A percentile compares a stretch with the other conserved stretches of the same genome.
These are phyloP conservation scores for Rhynchotus rufescens DNA, from an alignment of 2,797 vertebrate species.

Conservation along the genomic window DNA sequence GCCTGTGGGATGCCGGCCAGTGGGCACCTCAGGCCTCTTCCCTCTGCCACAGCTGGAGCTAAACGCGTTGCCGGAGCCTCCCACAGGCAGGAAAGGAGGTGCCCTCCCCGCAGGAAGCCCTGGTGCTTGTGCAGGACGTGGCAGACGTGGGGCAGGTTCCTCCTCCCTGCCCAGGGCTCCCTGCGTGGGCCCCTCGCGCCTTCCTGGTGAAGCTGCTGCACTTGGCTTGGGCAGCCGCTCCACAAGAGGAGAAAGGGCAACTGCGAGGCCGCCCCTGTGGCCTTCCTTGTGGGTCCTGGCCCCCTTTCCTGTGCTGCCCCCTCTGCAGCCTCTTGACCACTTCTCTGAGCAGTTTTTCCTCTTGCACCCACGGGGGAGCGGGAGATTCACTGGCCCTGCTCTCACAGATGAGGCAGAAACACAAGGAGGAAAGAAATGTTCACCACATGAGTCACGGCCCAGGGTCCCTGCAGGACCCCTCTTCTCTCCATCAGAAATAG, in stretches of 20 bases:
- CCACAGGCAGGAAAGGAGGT: not conserved
- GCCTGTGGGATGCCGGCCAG: too few relatives aligned
- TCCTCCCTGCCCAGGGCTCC: not conserved
- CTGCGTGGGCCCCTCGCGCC: not conserved
- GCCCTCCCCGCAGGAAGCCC: not conserved
- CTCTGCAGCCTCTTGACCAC: not conserved
- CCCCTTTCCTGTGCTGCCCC: not conserved
- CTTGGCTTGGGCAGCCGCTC: not conserved
- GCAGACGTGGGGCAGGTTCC: not conserved
- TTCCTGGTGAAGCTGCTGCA: not conserved
- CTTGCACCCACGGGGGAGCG: not conserved
- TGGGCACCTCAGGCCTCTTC: not conserved
- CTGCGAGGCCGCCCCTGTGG: not conserved
- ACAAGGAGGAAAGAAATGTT: not conserved
- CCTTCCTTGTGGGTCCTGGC: not conserved
- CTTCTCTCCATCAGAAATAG: not conserved
- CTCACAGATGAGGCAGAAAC: not conserved
- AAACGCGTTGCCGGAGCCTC: not conserved
- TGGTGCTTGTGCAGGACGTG: not conserved
- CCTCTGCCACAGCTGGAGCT: not conserved
- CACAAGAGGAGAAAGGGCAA: not conserved
- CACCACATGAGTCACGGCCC: fast-evolving
- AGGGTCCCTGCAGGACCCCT: not conserved
- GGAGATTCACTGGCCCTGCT: not conserved
- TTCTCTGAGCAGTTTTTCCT: not conserved